These are phyloP conservation scores for Protobothrops flavoviridis DNA, from an alignment of 2,113 vertebrate species.

Conservation along the genomic window DNA sequence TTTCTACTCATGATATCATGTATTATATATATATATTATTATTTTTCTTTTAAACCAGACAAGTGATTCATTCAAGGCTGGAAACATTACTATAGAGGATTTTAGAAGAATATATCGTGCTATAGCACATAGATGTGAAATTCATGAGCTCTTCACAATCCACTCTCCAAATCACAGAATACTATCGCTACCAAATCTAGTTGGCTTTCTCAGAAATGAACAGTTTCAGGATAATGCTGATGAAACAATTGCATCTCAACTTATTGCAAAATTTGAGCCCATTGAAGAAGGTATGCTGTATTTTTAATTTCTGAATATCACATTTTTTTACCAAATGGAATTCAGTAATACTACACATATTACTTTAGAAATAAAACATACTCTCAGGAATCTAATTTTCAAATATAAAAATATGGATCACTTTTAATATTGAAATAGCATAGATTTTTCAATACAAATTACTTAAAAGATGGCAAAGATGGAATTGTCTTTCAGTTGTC, in stretches of 20 bases:
- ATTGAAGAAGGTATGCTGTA: constrained; percentile 68
- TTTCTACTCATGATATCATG: not conserved
- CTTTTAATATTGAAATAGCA: not conserved
- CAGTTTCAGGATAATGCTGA: constrained; percentile 38
- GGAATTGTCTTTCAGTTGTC: not conserved
- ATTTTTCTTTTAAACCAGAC: constrained; percentile 54
- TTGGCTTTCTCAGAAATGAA: constrained; percentile 65
- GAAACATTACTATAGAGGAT: constrained; percentile 67
- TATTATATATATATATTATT: not conserved
- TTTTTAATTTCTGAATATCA: not conserved
- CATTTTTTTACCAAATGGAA: not conserved
- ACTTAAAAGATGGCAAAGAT: not conserved
- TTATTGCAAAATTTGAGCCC: constrained; percentile 73
- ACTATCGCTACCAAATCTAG: constrained; percentile 48
- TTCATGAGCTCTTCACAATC: constrained; percentile 62
- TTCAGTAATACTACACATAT: not conserved
- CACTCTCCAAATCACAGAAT: constrained; percentile 55
- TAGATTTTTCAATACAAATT: not conserved
- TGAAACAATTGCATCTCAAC: constrained; percentile 37
- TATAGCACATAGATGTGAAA: constrained; percentile 68
- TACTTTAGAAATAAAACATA: not conserved
- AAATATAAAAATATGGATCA: not conserved
- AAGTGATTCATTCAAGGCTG: constrained; percentile 47
- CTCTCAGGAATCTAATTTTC: not conserved
- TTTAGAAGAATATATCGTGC: constrained; percentile 70